phyloP scores from a whole-genome alignment of 2,113 vertebrate species.

The Rhinopomastus cyanomelas region DNA sequence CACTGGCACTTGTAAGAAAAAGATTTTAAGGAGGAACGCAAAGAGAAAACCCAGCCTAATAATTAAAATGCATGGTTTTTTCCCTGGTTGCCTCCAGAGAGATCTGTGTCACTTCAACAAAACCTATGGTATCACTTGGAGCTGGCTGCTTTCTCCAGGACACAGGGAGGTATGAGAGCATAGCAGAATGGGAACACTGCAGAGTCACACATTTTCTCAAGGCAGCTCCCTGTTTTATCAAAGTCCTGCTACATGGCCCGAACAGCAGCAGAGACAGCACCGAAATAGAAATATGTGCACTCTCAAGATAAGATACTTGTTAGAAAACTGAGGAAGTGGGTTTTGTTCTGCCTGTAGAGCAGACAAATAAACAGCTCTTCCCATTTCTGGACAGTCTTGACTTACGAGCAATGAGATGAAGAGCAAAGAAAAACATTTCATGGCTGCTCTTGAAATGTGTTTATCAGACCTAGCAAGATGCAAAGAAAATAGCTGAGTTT shows the following conservation, averaged over 20 bases:
- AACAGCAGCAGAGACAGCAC: constrained; percentile 1
- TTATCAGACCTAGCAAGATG: neutral
- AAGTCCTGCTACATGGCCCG: neutral
- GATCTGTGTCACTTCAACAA: neutral
- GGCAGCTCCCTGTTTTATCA: neutral
- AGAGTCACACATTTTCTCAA: neutral
- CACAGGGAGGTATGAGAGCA: neutral
- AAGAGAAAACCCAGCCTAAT: neutral
- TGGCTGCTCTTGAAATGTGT: neutral
- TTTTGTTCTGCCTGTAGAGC: constrained; percentile 55
- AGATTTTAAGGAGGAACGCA: neutral
- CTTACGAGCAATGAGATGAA: neutral
- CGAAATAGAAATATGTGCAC: constrained; percentile 60
- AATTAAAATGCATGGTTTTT: neutral
- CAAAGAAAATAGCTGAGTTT: neutral
- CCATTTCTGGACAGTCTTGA: constrained; percentile 47
- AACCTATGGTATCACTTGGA: neutral
- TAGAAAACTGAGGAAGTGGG: constrained; percentile 73
- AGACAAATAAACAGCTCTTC: constrained; percentile 49
- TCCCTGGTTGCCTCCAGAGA: neutral
- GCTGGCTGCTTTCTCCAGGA: neutral
- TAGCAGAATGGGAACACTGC: neutral
- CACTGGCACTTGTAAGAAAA: neutral
- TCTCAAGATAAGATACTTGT: constrained; percentile 67
- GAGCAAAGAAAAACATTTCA: neutral